Evolutionary conservation across 1,140 invertebrate genomes (phyloP), one percentile per base, ranked within the genome.

Genomic region (Orius insidiosus): DNA sequence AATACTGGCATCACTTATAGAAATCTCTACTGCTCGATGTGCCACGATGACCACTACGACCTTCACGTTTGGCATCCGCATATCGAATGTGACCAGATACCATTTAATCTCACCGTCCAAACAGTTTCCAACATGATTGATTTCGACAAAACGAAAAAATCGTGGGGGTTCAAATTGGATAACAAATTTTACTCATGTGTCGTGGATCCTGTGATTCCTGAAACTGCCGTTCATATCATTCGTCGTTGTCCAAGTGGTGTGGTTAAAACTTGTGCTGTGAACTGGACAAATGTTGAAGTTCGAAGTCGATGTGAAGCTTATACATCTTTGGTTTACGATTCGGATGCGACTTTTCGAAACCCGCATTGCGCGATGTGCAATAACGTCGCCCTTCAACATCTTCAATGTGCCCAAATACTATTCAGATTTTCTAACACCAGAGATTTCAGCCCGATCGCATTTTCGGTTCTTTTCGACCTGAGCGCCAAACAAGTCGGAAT

Each of bases 291-390:
- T 31, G 48, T 52, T 1, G 56, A 58, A n/a, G 56, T 60, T 2
- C n/a, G 55, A 11, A 43, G 47, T 10, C 46, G 52, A 4, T 66
- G 65, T 48, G 54, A 56, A 44, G 59, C 63, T 1, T 66, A 66
- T 51, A 66, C 64, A 1, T 59, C 66, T 1, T 58, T 67, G 3
- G 60, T 68, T 4, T 66, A 66, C 49, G 14, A 53, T 11, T 52
- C 53, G 5, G 55, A 55, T n/a, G 52, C 54, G 3, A 57, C 58
- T 0, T 75, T 68, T 54, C 59, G 65, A 49, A 76, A 76, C 51
- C 54, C 63, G 0, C 70, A 74, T 51, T 76, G 73, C 54, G 72
- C 71, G 3, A 49, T 66, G 7, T 76, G 73, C 54, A 70, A 74
- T 51, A 53, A 61, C 13, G 64, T 62, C 1, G 50, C 52, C 2